phyloP scores from a whole-genome alignment of 2,113 vertebrate species.

The Aptenodytes patagonicus region DNA sequence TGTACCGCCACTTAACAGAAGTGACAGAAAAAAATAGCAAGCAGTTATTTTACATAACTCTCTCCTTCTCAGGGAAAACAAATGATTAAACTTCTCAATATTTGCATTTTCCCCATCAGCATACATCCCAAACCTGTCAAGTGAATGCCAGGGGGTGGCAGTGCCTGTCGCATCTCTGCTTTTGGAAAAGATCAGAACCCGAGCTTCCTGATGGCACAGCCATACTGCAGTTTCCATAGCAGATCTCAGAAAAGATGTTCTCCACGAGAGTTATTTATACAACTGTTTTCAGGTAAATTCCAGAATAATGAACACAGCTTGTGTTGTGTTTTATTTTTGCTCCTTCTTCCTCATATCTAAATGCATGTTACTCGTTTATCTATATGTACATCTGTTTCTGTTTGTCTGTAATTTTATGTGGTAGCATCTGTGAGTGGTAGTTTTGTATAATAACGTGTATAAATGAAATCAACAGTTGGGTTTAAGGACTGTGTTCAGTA shows the following conservation, averaged over 20 bases:
- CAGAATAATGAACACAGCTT: not conserved
- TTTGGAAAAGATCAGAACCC: not conserved
- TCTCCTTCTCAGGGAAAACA: not conserved
- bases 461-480: constrained; percentile 23
- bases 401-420: constrained; percentile 32
- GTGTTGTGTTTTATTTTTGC: not conserved
- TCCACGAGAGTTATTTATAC: not conserved
- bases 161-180: not conserved
- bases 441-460: not conserved
- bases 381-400: constrained; percentile 18
- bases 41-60: not conserved
- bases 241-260: not conserved
- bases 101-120: not conserved
- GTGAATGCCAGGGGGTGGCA: not conserved
- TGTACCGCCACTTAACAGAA: not conserved
- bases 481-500: not conserved
- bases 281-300: not conserved
- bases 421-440: constrained; percentile 7
- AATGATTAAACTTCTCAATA: constrained; percentile 23
- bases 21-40: not conserved
- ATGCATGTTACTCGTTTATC: fast-evolving
- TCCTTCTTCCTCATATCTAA: not conserved
- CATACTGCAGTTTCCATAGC: not conserved
- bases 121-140: not conserved
- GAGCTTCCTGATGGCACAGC: not conserved